Base-by-base conservation (phyloP, 2,888 invertebrate species). In the Oscheius sp. region DNA sequence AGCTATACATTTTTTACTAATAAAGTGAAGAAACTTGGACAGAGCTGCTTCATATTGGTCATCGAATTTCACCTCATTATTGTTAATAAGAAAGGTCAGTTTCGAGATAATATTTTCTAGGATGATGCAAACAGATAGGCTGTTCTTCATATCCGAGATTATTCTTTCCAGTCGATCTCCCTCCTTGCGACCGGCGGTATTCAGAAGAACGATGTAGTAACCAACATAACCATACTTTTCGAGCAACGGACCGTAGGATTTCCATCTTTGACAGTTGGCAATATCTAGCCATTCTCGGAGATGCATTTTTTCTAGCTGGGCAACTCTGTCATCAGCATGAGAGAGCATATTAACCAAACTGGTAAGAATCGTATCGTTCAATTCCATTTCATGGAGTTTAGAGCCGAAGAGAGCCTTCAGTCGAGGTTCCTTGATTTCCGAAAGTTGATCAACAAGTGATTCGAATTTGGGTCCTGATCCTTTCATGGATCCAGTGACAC, bases 191-290 rank as follows among this genome's bases (percentile, higher is more conserved):
- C 33, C 9, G 2, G 28, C n/a, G 0, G 51, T 51, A n/a, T 64
- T 54, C 28, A 64, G 24, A 1, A 64, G 41, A 1, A 54, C 41
- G 1, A 64, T 24, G 26, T 51, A 64, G 24, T 64, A 64, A 28
- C 64, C 64, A 1, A 51, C 51, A 12, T 36, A 22, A 4, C 64
- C 64, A 30, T 64, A 64, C 0, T 17, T 14, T 36, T 38, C 17
- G 2, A 51, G 17, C 26, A 64, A 24, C 0, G 51, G 51, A n/a
- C 51, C 51, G 28, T 47, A 64, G 30, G 33, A 32, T 5, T 64
- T 36, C 64, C 54, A 64, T 36, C 51, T 30, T 22, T 64, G 64
- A 8, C 54, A 64, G 12, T 54, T 51, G 28, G 64, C 51, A 8
- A 64, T 64, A 36, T 64, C 64, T 14, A 64, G 28, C 64, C 64